phyloP scores from a whole-genome alignment of 2,113 vertebrate genomes.

The Empidonax alnorum region DNA sequence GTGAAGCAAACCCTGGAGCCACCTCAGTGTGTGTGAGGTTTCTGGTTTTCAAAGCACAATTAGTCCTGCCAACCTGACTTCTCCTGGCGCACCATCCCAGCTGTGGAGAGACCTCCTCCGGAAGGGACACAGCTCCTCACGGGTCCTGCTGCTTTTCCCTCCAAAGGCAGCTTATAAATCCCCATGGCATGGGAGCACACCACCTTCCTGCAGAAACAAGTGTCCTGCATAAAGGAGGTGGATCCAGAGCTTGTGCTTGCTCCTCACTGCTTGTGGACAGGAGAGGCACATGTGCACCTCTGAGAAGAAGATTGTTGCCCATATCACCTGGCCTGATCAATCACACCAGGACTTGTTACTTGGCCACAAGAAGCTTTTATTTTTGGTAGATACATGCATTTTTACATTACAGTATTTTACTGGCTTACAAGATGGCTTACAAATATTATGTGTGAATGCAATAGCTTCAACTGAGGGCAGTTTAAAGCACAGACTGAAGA shows the following conservation, averaged over 20 bases:
- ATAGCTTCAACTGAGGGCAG: not conserved
- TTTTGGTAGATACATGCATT: not conserved
- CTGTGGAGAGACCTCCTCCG: not conserved
- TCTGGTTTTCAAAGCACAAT: not conserved
- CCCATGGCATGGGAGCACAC: not conserved
- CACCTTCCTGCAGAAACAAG: not conserved
- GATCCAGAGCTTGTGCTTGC: not conserved
- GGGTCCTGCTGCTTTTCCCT: not conserved
- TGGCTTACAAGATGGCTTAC: not conserved
- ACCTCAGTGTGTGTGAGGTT: rapidly evolving
- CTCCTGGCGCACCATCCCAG: not conserved
- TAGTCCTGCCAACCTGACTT: not conserved
- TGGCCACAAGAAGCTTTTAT: not conserved
- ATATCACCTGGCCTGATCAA: not conserved
- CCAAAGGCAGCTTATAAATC: rapidly evolving
- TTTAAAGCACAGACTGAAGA: not conserved
- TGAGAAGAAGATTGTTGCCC: not conserved
- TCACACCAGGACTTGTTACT: not conserved
- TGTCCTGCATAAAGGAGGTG: not conserved
- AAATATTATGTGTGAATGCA: not conserved
- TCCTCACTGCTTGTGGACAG: rapidly evolving
- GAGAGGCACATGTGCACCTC: rapidly evolving
- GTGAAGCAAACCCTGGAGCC: not conserved
- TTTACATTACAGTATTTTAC: not conserved
- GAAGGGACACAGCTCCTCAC: not conserved